Evolutionary conservation across 1,140 invertebrate species (phyloP).

Genomic region (Oryzaephilus surinamensis): DNA sequence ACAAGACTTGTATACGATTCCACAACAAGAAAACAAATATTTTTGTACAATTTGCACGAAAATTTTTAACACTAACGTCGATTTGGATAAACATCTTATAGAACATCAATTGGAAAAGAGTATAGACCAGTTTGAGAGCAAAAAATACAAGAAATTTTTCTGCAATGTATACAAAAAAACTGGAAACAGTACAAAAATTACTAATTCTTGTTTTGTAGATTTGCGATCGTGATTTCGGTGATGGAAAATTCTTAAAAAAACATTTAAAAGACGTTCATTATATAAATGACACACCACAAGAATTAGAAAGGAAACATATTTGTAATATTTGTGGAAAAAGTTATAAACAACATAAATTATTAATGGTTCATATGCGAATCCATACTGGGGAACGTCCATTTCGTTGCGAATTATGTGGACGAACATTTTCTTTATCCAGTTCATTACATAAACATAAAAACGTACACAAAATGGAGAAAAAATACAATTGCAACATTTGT

Average conservation of each 20-base stretch:
- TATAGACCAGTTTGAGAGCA: too few species aligned
- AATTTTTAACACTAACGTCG: constrained; percentile 16
- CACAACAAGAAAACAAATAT: constrained; percentile 49
- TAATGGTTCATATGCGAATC: constrained; percentile 24
- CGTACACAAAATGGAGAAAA: constrained; percentile 59
- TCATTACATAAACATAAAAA: constrained; percentile 49
- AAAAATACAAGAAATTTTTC: too few species aligned
- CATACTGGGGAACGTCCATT: constrained; percentile 59
- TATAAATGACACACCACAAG: constrained; percentile 19
- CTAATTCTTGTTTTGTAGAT: too few species aligned
- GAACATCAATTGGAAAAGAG: too few species aligned
- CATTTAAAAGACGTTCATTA: constrained; percentile 30
- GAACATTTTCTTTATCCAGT: constrained; percentile 59
- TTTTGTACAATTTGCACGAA: constrained; percentile 42
- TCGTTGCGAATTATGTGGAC: constrained; percentile 57
- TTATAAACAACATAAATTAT: constrained; percentile 26
- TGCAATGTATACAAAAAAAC: too few species aligned
- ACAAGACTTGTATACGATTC: background rate
- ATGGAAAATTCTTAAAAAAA: constrained; percentile 25
- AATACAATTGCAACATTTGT: constrained; percentile 66
- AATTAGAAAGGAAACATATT: constrained; percentile 43
- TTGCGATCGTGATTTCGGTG: constrained; percentile 23
- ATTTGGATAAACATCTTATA: constrained; percentile 4
- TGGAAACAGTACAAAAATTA: too few species aligned
- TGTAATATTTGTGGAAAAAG: constrained; percentile 41